Evolutionary conservation across 2,888 invertebrate species (phyloP), one percentile per base, ranked within the genome.

Genomic region (Osmoderma eremita): DNA sequence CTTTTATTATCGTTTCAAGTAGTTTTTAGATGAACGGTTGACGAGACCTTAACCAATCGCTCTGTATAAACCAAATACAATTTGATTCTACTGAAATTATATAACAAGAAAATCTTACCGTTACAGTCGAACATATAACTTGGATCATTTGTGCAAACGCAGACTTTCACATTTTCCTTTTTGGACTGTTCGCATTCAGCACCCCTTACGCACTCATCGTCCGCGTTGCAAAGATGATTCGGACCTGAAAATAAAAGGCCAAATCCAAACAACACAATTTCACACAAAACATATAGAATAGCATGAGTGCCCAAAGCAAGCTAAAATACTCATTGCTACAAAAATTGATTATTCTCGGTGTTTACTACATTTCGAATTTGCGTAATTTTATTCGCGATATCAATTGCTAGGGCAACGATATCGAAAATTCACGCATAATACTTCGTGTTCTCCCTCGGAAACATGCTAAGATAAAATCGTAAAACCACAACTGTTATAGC

Each of bases 151-250:
- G 22, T 49, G 38, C 68, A 68, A 36, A 51, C 22, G 15, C 68
- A 68, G 17, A 68, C 17, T 42, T 65, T 68, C 20, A 45, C 50
- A 10, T 58, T 58, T 20, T 58, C 68, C 13, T 49, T 41, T n/a
- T 39, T 50, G 17, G 68, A 68, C 22, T 58, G 24, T n/a, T 61
- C 42, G 45, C 82, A 81, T 41, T 76, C 75, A 3, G 81, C 80
- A 56, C 77, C 77, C 18, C 77, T 77, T 10, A 80, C 79, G 69
- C 82, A 82, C 48, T 81, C 78, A 10, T 77, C 76, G 58, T 75
- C 75, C 15, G 74, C 75, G 50, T 68, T 71, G 70, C 82, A 82
- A 42, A 79, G 67, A 71, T 82, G 82, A 61, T 75, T 75, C 30
- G 80, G 78, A 51, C 79, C 82, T 82, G 69, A 24, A 69, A 71